Evolutionary conservation across 2,797 vertebrate species (phyloP).

Genomic region (Etheostoma perlongum): DNA sequence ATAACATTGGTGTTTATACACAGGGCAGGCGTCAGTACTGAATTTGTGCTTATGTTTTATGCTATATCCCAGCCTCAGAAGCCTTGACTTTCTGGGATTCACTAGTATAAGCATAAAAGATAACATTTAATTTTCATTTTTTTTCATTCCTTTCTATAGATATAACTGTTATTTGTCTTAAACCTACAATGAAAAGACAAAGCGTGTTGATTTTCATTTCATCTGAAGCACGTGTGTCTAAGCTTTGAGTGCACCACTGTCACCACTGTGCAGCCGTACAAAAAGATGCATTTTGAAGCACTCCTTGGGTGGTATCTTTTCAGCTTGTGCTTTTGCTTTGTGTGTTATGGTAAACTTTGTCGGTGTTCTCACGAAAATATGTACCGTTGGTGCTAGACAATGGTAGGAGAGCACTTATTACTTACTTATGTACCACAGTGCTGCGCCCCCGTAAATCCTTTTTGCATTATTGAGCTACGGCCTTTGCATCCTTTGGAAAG

Average conservation of each 20-base stretch:
- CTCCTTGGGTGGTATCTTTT: constrained; percentile 7
- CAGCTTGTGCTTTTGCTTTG: neutral
- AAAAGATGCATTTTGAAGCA: neutral
- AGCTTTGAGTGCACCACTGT: too few relatives aligned
- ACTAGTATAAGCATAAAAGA: too few relatives aligned
- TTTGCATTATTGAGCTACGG: constrained; percentile 61
- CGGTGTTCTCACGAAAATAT: neutral
- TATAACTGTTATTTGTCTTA: neutral
- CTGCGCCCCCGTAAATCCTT: constrained; percentile 49
- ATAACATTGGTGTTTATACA: constrained; percentile 4
- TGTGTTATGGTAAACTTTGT: neutral
- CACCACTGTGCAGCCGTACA: neutral
- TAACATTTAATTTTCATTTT: too few relatives aligned
- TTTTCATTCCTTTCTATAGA: too few relatives aligned
- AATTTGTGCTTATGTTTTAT: neutral
- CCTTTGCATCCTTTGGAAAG: constrained; percentile 64
- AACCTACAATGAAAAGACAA: neutral
- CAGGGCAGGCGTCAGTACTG: neutral
- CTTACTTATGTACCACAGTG: constrained; percentile 27
- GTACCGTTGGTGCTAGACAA: constrained; percentile 21
- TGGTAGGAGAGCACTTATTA: constrained; percentile 8
- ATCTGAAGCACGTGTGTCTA: neutral
- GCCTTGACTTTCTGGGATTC: neutral
- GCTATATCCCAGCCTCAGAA: neutral
- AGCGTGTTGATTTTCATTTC: neutral